Base-by-base conservation (phyloP, 2,888 invertebrate genomes). In the Saturnia pavonia region DNA sequence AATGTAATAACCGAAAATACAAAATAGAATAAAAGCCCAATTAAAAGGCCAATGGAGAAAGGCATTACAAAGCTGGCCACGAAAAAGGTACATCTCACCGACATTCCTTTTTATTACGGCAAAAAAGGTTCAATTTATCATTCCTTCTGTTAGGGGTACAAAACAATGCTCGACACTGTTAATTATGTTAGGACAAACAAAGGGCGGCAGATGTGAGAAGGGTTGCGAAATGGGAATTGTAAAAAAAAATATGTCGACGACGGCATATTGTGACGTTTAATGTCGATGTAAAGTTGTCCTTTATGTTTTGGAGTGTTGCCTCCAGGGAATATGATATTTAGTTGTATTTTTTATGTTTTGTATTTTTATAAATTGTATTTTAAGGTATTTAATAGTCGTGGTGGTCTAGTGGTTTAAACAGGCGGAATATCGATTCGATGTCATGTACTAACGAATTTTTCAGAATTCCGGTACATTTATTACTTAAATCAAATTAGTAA, bases 41-140 rank as follows among this genome's bases (percentile, higher is more conserved):
- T 63, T 27, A 34, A 40, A 14, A 51, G 69, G 45, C 27, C 45
- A 72, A 76, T 73, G 69, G 72, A 71, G 72, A 72, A 70, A 75
- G 75, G 75, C 74, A 75, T 74, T 75, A 72, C 73, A 71, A 69
- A 73, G 74, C 68, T 34, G 57, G 65, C 69, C 74, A 66, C 66
- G 71, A 42, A 73, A 75, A 73, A 69, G 76, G 73, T 74, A 72
- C 71, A 71, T 73, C 70, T 73, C 72, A 74, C 70, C 54, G 72
- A 51, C 75, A 65, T 65, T 65, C 40, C 65, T 65, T 65, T 65
- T 65, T 65, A 72, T 72, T 72, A 70, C 51, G 65, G 75, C 74
- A 77, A 76, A 76, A 80, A 80, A 74, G 77, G 73, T 74, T 74
- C 76, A 80, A 85, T 86, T 86, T 82, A 82, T 86, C 85, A 86